Conservation (phyloP, 2,888 invertebrate genomes). For the Pomacea canaliculata region DNA sequence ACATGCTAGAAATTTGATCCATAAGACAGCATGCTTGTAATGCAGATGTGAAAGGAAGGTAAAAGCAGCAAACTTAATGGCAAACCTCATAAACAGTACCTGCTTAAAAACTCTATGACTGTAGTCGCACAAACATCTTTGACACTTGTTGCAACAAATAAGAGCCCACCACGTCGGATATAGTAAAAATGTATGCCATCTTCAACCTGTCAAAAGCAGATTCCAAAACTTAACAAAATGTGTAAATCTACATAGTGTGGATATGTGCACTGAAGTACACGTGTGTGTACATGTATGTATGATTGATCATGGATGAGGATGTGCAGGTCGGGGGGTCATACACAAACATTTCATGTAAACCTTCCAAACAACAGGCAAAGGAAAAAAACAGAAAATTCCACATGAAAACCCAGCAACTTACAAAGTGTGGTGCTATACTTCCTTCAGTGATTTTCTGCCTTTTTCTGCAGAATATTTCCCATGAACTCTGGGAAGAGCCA, state of each 20-base stretch:
- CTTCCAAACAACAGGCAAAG: too few species aligned
- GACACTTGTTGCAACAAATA: slow-evolving; percentile 52
- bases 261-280: too few species aligned
- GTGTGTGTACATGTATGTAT: too few species aligned
- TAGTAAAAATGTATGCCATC: slow-evolving; percentile 47
- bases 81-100: slow-evolving; percentile 32
- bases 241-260: too few species aligned
- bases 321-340: too few species aligned
- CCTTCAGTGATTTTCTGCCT: slow-evolving; percentile 28
- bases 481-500: background rate
- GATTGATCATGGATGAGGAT: too few species aligned
- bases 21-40: too few species aligned
- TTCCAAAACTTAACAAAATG: too few species aligned
- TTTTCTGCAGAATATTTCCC: slow-evolving; percentile 14
- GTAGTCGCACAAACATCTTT: slow-evolving; percentile 44
- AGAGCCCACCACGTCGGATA: slow-evolving; percentile 55
- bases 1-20: too few species aligned
- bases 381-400: background rate
- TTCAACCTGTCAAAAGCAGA: slow-evolving; percentile 40
- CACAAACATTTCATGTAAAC: too few species aligned
- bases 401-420: slow-evolving; percentile 37
- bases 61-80: too few species aligned
- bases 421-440: slow-evolving; percentile 51
- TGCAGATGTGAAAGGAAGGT: too few species aligned
- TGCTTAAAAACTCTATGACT: slow-evolving; percentile 52